Conservation (phyloP, 2,113 vertebrate species). For the Origma solitaria region DNA sequence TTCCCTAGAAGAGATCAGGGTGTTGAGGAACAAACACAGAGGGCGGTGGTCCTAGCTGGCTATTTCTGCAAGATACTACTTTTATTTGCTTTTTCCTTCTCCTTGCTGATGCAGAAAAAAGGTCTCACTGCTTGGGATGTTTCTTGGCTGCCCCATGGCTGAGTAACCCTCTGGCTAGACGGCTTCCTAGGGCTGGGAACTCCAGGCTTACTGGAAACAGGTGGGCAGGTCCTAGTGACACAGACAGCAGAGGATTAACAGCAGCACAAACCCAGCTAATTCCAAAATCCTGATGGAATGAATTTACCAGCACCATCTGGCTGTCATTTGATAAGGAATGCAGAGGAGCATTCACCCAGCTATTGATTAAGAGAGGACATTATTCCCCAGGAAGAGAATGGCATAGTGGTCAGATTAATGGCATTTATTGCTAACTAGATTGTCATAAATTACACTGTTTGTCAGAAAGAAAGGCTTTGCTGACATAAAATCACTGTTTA, state of each 20-base stretch:
- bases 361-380: constrained; percentile 43
- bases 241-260: constrained; percentile 61
- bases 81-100: not conserved
- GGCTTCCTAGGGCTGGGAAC: constrained; percentile 54
- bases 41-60: not conserved
- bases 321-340: constrained; percentile 65
- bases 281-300: constrained; percentile 54
- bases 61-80: not conserved
- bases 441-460: constrained; percentile 8
- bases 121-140: not conserved
- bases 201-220: constrained; percentile 59
- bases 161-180: constrained; percentile 56
- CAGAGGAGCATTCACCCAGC: constrained; percentile 26
- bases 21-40: not conserved
- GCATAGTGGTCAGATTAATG: not conserved
- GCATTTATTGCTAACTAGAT: constrained; percentile 5
- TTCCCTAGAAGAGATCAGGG: not conserved
- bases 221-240: constrained; percentile 62
- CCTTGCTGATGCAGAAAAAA: not conserved
- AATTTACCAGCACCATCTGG: constrained; percentile 76
- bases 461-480: constrained; percentile 3
- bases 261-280: constrained; percentile 55
- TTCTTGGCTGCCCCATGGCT: not conserved
- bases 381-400: constrained; percentile 1
- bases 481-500: constrained; percentile 29